Base-by-base conservation (phyloP, 1,140 invertebrate genomes). In the Phthorimaea operculella region DNA sequence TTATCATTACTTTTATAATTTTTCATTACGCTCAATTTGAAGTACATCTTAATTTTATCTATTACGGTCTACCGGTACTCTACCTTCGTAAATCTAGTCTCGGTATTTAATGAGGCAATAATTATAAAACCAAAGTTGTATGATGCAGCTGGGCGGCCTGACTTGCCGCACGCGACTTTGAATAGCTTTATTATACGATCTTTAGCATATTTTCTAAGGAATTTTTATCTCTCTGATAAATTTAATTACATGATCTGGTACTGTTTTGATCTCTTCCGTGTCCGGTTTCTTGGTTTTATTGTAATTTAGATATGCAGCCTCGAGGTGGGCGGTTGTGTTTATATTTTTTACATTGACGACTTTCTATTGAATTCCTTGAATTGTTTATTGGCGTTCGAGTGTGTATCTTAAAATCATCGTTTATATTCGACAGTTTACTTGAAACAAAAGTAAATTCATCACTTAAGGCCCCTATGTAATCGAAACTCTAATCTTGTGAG, bases 171-270 rank as follows among this genome's bases (percentile, higher is more conserved):
- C 77, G 77, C 70, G 76, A 64, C 70, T 61, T 52, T 49, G 60
- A 64, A 77, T 72, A 52, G 58, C 72, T 77, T 77, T 69, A 80
- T 78, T 81, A 81, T 76, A 68, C 72, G 64, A 70, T 69, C 64
- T 66, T 72, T 68, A 72, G 58, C 66, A 76, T 74, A 74, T 76
- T 77, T 72, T 64, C 58, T 60, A 70, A 61, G 58, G 59, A 67
- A 68, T 60, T 55, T 59, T 76, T 74, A 75, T 76, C 66, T 71
- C 63, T 50, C 60, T 55, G 64, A 74, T 76, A 73, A 73, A 70
- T 72, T 74, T 74, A 79, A 79, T 81, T 74, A 74, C 63, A 57
- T 55, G 67, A 69, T 72, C 62, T 63, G 59, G 62, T 70, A 72
- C 63, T 67, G 64, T 75, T 69, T 68, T 66, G 60, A 66, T 71